Percentiles rank a stretch among this genome's conserved stretches.
Evolutionary conservation across 1,140 invertebrate genomes (phyloP).

Genomic region (Meloidogyne floridensis): DNA sequence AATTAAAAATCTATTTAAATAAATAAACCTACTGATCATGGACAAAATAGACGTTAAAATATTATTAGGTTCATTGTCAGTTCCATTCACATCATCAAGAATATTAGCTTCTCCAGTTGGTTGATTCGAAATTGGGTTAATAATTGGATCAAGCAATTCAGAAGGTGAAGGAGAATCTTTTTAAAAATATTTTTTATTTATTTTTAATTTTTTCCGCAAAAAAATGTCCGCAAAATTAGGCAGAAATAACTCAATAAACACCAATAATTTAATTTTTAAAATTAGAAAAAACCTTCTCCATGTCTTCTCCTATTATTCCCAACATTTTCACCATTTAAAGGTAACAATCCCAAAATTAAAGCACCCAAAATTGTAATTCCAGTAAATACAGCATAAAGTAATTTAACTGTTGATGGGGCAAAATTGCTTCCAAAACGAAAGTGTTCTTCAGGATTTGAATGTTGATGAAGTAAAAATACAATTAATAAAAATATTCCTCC

Average conservation of each 20-base stretch:
- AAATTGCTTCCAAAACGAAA: slow-evolving; percentile 8
- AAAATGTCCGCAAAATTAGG: too few relatives aligned
- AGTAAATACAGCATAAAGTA: slow-evolving; percentile 10
- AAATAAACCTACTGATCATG: background rate
- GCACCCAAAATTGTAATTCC: background rate
- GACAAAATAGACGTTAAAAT: background rate
- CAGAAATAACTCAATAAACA: too few relatives aligned
- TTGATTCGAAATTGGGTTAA: background rate
- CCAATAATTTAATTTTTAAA: background rate
- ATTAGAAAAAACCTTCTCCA: background rate
- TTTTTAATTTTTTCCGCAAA: background rate
- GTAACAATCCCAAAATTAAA: slow-evolving; percentile 14
- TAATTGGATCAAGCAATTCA: background rate
- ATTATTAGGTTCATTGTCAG: background rate
- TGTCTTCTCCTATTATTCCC: background rate
- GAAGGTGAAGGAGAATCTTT: background rate
- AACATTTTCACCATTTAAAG: background rate
- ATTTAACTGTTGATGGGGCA: slow-evolving; percentile 9
- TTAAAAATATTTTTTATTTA: background rate
- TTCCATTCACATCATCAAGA: background rate
- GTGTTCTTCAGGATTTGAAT: background rate
- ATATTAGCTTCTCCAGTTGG: background rate
- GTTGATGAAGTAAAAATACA: slow-evolving; percentile 13
- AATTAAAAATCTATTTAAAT: too few relatives aligned
- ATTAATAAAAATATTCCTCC: slow-evolving; percentile 21